Evolutionary conservation across 2,113 vertebrate species (phyloP).

Genomic region (Spermophilus dauricus): DNA sequence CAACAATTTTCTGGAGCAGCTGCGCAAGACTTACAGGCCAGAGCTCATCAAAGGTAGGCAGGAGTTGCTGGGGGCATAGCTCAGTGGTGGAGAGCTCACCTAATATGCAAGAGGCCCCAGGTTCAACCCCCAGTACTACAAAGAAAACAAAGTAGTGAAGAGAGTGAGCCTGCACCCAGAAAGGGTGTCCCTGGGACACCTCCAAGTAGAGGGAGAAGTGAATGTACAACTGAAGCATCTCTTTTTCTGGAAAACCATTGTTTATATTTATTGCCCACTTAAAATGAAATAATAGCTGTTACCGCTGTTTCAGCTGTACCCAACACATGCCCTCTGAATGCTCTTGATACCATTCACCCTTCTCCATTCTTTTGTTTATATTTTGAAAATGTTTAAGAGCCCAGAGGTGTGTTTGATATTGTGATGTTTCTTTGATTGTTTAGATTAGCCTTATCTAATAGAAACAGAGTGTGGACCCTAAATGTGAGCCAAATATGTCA

Average conservation of each 20-base stretch:
- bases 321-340: background rate
- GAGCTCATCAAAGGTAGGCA: conserved; percentile 95
- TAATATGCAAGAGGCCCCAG: background rate
- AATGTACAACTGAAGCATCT: background rate
- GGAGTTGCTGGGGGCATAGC: background rate
- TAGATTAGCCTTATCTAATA: background rate
- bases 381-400: background rate
- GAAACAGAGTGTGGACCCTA: background rate
- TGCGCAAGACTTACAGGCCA: conserved; percentile 94
- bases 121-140: background rate
- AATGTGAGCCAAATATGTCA: background rate
- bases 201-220: background rate
- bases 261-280: background rate
- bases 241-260: background rate
- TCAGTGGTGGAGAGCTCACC: background rate
- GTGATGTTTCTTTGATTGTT: background rate
- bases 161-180: background rate
- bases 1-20: conserved; percentile 94
- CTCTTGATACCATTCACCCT: background rate
- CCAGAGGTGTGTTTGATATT: background rate
- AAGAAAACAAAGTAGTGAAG: background rate
- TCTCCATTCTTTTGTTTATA: background rate
- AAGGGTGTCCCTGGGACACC: background rate
- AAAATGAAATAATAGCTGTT: background rate
- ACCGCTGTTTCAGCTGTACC: background rate